phyloP scores from a whole-genome alignment of 2,113 vertebrate species.

The Dipodomys ordii region DNA sequence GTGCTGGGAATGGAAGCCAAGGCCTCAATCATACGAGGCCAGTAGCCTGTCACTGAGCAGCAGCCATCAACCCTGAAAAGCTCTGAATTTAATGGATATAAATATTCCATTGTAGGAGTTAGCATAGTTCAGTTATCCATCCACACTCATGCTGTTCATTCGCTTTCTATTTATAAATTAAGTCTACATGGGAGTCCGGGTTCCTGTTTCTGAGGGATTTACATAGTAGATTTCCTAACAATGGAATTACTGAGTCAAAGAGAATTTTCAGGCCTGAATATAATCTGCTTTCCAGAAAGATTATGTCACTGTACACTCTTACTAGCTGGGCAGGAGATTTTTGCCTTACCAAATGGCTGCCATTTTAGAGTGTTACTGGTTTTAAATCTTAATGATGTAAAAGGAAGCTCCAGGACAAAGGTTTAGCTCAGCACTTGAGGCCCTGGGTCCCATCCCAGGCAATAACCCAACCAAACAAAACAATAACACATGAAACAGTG shows the following conservation, averaged over 20 bases:
- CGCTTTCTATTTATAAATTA: too few species aligned
- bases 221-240: neutral
- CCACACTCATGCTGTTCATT: neutral
- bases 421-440: neutral
- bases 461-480: neutral
- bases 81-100: neutral
- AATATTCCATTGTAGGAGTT: neutral
- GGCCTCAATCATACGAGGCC: neutral
- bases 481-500: too few species aligned
- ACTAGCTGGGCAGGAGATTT: neutral
- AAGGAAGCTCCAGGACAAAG: neutral
- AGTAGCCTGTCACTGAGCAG: neutral
- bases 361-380: neutral
- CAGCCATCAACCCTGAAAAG: neutral
- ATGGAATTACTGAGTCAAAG: conserved; percentile 29
- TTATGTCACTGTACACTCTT: neutral
- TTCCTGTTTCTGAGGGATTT: conserved; percentile 48
- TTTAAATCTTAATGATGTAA: neutral
- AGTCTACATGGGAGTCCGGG: neutral
- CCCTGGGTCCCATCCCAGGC: neutral
- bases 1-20: neutral
- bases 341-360: neutral
- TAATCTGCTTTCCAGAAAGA: neutral
- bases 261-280: neutral
- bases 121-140: neutral